Base-by-base conservation (phyloP, 2,113 vertebrate species). In the Oreamnos americanus region DNA sequence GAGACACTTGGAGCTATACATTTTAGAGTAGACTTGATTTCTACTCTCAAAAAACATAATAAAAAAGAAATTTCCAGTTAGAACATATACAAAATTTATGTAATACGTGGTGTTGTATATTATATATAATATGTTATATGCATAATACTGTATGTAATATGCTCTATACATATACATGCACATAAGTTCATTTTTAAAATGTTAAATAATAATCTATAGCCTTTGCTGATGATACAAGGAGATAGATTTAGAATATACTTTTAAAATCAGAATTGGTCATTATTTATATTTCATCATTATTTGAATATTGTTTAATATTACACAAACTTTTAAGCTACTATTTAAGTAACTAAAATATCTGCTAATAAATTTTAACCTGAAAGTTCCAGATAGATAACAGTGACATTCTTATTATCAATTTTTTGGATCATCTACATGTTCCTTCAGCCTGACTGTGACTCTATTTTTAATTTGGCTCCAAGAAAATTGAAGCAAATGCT, bases 291-390 rank as follows among this genome's bases (percentile, higher is more conserved):
- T 82, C 4, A 51, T 21, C 93, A 83, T 78, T 93, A 64, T 90
- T 94, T 90, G 33, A 81, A 96, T 86, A 21, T 60, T 74, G 26
- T 92, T 91, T 89, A 97, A 76, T 55, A 58, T 33, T 33, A 78
- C 14, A 1, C 49, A 47, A 92, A 51, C 3, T 85, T 51, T 51
- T 94, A 49, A 51, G 23, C 81, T 64, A 62, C 13, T 88, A 67
- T 67, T 71, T 87, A 84, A 78, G 13, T 58, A 90, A 82, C 15
- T 82, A 33, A 39, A 95, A 58, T n/a, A 85, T 39, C 9, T 2
- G 58, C 84, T 76, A 90, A 93, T 82, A 4, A 62, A 82, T 4
- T 81, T 95, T 88, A 71, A 5, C 30, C 7, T 58, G 49, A 94
- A 92, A 94, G 26, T 49, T 45, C 19, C 4, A 87, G 21, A 83